phyloP scores from a whole-genome alignment of 2,113 vertebrate genomes.

The Pomatorhinus ruficollis region DNA sequence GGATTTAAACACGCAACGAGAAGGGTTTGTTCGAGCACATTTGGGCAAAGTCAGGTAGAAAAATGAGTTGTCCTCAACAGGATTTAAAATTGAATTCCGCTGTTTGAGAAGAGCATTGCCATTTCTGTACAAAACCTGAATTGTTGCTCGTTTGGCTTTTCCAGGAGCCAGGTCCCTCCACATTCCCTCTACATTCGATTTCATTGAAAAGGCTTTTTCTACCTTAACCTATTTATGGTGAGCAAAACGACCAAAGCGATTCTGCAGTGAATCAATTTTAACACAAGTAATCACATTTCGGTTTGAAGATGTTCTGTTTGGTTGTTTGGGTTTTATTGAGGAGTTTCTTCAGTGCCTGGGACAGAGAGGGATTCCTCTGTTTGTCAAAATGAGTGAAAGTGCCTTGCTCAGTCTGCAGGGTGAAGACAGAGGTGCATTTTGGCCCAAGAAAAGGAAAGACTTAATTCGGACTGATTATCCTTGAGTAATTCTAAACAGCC shows the following conservation, averaged over 20 bases:
- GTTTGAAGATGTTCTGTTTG: background rate
- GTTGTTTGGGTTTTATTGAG: background rate
- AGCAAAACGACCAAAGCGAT: background rate
- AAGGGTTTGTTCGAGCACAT: background rate
- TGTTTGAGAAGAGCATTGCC: background rate
- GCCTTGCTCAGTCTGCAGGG: background rate
- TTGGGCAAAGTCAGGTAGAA: background rate
- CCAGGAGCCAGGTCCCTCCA: background rate
- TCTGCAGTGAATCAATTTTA: background rate
- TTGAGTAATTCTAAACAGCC: conserved; percentile 12
- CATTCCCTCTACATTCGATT: background rate
- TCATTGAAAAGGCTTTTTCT: background rate
- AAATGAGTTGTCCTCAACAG: background rate
- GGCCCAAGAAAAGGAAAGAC: background rate
- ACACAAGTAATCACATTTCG: background rate
- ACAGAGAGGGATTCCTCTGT: background rate
- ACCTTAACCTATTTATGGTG: background rate
- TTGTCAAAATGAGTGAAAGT: background rate
- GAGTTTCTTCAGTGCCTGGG: background rate
- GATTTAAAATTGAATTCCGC: background rate
- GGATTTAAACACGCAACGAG: background rate
- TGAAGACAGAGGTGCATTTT: background rate
- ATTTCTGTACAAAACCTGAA: background rate
- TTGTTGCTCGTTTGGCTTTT: background rate
- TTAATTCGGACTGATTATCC: conserved; percentile 11